Percentiles rank a stretch among this genome's conserved stretches.
Evolutionary conservation across 1,140 invertebrate species (phyloP).

Genomic region (Sogatella furcifera): DNA sequence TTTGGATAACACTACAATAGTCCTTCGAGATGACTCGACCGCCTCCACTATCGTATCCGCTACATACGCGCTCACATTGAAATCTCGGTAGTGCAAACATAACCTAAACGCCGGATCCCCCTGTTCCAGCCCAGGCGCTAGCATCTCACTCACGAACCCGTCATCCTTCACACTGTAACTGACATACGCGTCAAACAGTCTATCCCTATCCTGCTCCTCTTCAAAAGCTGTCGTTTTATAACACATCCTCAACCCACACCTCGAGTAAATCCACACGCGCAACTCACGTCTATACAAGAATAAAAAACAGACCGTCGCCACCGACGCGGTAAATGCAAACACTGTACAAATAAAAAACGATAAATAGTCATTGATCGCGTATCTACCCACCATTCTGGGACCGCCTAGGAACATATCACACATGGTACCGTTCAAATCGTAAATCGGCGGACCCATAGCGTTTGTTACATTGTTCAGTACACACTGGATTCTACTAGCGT

Average conservation of each 20-base stretch:
- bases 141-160: slow-evolving; percentile 72
- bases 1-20: slow-evolving; percentile 81
- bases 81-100: slow-evolving; percentile 76
- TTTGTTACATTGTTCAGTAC: slow-evolving; percentile 27
- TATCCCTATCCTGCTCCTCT: slow-evolving; percentile 64
- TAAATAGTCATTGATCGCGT: slow-evolving; percentile 67
- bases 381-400: slow-evolving; percentile 48
- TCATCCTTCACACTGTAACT: slow-evolving; percentile 86
- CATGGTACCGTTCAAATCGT: slow-evolving; percentile 54
- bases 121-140: slow-evolving; percentile 68
- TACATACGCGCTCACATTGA: slow-evolving; percentile 71
- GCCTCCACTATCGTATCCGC: slow-evolving; percentile 83
- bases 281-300: slow-evolving; percentile 75
- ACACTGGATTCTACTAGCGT: slow-evolving; percentile 28
- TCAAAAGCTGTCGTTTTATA: slow-evolving; percentile 67
- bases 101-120: slow-evolving; percentile 53
- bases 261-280: slow-evolving; percentile 75
- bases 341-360: slow-evolving; percentile 63
- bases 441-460: slow-evolving; percentile 45
- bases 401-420: slow-evolving; percentile 43
- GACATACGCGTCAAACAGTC: slow-evolving; percentile 82
- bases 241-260: slow-evolving; percentile 72
- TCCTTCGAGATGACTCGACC: slow-evolving; percentile 78
- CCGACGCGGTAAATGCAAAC: slow-evolving; percentile 56
- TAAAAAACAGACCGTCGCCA: slow-evolving; percentile 56